phyloP scores from a whole-genome alignment of 2,797 vertebrate species.

The Sebastes variabilis region DNA sequence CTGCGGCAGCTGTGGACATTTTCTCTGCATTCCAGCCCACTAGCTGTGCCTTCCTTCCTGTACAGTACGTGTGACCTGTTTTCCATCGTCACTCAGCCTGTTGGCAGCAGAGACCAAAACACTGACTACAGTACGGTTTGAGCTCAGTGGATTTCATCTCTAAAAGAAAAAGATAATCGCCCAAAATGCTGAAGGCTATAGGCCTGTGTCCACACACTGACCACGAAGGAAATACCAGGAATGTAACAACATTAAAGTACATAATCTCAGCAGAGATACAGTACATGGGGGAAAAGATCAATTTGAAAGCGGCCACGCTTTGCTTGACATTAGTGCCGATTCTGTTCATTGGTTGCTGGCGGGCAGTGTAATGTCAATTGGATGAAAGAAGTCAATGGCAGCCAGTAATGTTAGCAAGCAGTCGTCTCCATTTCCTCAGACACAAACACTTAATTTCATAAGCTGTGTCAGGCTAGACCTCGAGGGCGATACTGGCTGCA shows the following conservation, averaged over 20 bases:
- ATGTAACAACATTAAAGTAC: conserved; percentile 1
- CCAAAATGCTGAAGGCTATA: background rate
- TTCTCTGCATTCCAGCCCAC: conserved; percentile 21
- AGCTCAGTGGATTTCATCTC: background rate
- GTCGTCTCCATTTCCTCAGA: background rate
- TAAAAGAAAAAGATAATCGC: conserved; percentile 2
- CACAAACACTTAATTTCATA: conserved; percentile 19
- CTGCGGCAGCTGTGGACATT: conserved; percentile 23
- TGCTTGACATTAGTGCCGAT: background rate
- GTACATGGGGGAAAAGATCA: background rate
- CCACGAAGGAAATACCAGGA: background rate
- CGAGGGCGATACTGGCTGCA: background rate
- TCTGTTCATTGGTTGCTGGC: background rate
- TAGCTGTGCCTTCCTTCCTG: background rate
- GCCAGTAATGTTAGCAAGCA: background rate
- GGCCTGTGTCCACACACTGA: conserved; percentile 1
- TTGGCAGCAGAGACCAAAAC: background rate
- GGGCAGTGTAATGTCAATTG: conserved; percentile 13
- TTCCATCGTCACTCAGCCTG: conserved; percentile 8
- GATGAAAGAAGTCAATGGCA: conserved; percentile 10
- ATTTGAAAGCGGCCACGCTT: background rate
- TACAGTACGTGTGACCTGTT: conserved; percentile 26
- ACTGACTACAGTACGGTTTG: background rate
- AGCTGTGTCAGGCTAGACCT: conserved; percentile 1
- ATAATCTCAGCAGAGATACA: conserved; percentile 6